A percentile compares a stretch with the other conserved stretches of the same genome.
phyloP scores from a whole-genome alignment of 2,113 vertebrate species.

The Mobula birostris region DNA sequence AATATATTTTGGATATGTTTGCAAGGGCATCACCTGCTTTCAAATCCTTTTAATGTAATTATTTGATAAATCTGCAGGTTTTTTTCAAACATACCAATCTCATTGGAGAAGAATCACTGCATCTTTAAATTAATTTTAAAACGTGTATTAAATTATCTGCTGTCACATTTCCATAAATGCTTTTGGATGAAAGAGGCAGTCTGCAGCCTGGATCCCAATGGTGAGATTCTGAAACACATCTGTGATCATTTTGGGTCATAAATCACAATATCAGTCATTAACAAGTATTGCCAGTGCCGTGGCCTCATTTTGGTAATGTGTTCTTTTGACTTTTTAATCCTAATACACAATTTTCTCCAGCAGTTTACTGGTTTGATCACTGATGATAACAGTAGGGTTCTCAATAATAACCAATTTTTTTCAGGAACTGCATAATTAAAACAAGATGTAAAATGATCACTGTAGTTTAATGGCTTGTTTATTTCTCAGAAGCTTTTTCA shows the following conservation, averaged over 20 bases:
- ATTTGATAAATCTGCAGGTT: neutral
- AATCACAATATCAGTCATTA: constrained; percentile 16
- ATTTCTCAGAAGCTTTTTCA: neutral
- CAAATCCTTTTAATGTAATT: neutral
- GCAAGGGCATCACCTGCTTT: constrained; percentile 52
- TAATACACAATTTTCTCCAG: constrained; percentile 23
- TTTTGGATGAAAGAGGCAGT: constrained; percentile 33
- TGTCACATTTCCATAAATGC: constrained; percentile 33
- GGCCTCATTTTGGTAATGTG: constrained; percentile 24
- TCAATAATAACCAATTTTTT: constrained; percentile 29
- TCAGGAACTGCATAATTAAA: constrained; percentile 3
- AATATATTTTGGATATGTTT: constrained; percentile 64
- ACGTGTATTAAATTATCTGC: constrained; percentile 1
- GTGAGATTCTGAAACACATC: constrained; percentile 32
- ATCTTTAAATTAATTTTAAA: constrained; percentile 14
- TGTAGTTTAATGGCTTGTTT: constrained; percentile 30
- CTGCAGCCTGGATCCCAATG: constrained; percentile 6
- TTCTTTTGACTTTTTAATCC: constrained; percentile 34
- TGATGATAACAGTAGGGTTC: neutral
- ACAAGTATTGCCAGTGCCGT: constrained; percentile 12
- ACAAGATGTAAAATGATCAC: constrained; percentile 24
- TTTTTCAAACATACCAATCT: neutral
- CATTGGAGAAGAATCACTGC: neutral
- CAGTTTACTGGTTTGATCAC: constrained; percentile 20
- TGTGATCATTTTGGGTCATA: constrained; percentile 36